A percentile compares a stretch with the other conserved stretches of the same genome.
Conservation (phyloP, 1,140 invertebrate species). For the Maconellicoccus hirsutus region DNA sequence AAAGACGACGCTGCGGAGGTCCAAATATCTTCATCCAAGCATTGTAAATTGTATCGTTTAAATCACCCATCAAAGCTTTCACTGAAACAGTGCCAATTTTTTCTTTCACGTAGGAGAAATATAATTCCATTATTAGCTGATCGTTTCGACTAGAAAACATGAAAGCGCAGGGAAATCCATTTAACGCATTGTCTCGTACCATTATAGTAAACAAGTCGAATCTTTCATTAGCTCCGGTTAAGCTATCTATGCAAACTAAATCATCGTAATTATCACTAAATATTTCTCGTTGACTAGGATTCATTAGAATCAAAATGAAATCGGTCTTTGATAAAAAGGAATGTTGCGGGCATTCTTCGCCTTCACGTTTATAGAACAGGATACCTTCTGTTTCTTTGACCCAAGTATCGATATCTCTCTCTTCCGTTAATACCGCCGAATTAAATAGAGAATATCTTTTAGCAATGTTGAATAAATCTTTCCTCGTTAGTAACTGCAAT, state of each 20-base stretch:
- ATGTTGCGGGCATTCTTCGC: background rate
- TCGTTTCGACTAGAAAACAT: background rate
- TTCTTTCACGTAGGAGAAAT: background rate
- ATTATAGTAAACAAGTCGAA: background rate
- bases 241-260: background rate
- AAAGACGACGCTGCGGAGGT: background rate
- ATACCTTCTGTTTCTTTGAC: background rate
- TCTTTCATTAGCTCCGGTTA: background rate
- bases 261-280: background rate
- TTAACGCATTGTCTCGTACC: background rate
- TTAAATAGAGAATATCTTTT: background rate
- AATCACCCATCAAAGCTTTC: constrained; percentile 14
- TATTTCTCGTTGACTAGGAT: background rate
- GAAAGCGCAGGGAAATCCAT: background rate
- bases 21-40: background rate
- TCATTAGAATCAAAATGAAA: background rate
- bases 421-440: background rate
- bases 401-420: background rate
- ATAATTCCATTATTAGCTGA: background rate
- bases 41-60: background rate
- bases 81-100: background rate
- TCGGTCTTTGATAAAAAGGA: background rate
- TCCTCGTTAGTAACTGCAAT: background rate
- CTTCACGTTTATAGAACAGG: background rate
- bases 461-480: background rate